Evolutionary conservation across 2,113 vertebrate species (phyloP), one percentile per base, ranked within the genome.

Genomic region (Lampris megalopsis): DNA sequence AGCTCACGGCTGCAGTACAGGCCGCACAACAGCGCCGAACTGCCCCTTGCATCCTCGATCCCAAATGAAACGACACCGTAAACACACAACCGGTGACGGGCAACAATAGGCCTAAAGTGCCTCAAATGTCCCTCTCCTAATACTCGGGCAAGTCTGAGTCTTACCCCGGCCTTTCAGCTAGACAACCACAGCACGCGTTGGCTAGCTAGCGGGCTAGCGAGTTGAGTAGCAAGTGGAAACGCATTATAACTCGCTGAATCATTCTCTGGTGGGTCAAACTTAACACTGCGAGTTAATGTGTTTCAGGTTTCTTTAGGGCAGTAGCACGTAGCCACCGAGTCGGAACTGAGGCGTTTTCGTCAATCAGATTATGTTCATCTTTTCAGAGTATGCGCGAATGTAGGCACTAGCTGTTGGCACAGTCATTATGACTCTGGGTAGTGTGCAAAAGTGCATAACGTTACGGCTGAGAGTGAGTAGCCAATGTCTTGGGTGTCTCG

Each of bases 241-340:
- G 90, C 88, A 79, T 57, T 92, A 91, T 89, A 93, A 93, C 84
- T 85, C 91, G 93, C 94, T 95, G 94, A 95, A 94, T 95, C 93
- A 94, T 93, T 90, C 90, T 83, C 86, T 73, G 80, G 75, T 73
- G 70, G 83, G 66, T 90, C 89, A 84, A 90, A 73, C 89, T 87
- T 89, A 90, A 93, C 91, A 88, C 86, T 71, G 86, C 74, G 68
- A 88, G 64, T 84, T 89, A 54, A 75, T 80, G 66, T 77, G 24
- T 85, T 86, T 85, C 60, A 57, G 66, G 81, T 79, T 75, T 73
- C 57, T 57, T 57, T 79, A 52, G 10, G 67, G 24, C 50, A 83
- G 73, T 68, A 61, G 35, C 77, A 63, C 60, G 24, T 58, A 67
- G 73, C 64, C 38, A 52, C 70, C 60, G 62, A 60, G 36, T 78